phyloP scores from a whole-genome alignment of 2,113 vertebrate genomes.

The Semicossyphus pulcher region DNA sequence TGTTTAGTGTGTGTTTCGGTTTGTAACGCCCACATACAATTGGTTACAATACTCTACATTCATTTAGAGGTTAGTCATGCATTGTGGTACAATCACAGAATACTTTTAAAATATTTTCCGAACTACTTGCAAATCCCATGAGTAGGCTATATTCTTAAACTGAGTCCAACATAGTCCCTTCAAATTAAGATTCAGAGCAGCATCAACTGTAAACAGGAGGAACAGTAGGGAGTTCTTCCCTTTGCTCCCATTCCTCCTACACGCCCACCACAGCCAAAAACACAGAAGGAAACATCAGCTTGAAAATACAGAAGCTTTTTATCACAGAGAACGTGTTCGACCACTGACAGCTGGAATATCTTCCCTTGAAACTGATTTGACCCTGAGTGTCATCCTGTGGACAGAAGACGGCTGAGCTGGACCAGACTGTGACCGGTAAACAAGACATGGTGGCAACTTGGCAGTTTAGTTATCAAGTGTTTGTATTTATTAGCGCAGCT shows the following conservation, averaged over 20 bases:
- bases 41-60: no score
- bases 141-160: background rate
- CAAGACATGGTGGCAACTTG: slow-evolving; percentile 19
- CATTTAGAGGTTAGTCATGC: background rate
- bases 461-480: slow-evolving; percentile 9
- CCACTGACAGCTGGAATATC: slow-evolving; percentile 34
- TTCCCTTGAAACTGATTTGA: slow-evolving; percentile 25
- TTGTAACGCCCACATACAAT: no score
- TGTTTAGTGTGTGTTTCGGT: no score
- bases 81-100: slow-evolving; percentile 28
- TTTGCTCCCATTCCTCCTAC: slow-evolving; percentile 40
- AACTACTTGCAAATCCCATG: slow-evolving; percentile 4
- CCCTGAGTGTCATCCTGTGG: slow-evolving; percentile 10
- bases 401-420: slow-evolving; percentile 27
- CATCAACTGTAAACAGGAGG: slow-evolving; percentile 53
- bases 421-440: slow-evolving; percentile 6
- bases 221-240: slow-evolving; percentile 32
- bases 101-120: no score
- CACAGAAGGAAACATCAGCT: slow-evolving; percentile 16
- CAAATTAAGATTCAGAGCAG: slow-evolving; percentile 18
- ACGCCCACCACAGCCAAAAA: slow-evolving; percentile 36
- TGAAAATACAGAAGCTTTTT: slow-evolving; percentile 25
- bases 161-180: background rate
- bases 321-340: slow-evolving; percentile 35
- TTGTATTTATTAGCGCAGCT: slow-evolving; percentile 1